Evolutionary conservation across 2,888 invertebrate genomes (phyloP).

Genomic region (Criorhina ranunculi): DNA sequence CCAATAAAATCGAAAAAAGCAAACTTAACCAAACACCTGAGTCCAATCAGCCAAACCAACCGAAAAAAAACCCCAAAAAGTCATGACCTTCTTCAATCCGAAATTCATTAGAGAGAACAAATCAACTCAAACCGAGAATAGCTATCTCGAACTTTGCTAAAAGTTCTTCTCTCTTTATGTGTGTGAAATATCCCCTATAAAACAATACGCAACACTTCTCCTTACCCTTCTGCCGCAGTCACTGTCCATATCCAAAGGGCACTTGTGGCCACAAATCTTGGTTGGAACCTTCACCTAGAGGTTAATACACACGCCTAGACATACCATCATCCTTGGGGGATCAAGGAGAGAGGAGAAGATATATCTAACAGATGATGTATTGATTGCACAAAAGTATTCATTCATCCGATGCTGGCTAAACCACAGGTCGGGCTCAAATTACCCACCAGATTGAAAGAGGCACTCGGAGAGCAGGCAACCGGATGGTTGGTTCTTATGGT

Average conservation of each 20-base stretch:
- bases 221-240: constrained; percentile 3
- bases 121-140: constrained; percentile 17
- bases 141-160: constrained; percentile 29
- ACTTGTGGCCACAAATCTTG: constrained; percentile 63
- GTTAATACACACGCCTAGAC: constrained; percentile 20
- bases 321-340: not conserved
- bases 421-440: constrained; percentile 61
- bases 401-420: constrained; percentile 41
- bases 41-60: not conserved
- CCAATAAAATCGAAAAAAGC: not conserved
- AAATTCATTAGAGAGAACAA: constrained; percentile 54
- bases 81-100: constrained; percentile 56
- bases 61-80: constrained; percentile 17
- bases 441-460: constrained; percentile 58
- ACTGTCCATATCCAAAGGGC: constrained; percentile 9
- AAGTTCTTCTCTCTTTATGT: constrained; percentile 29
- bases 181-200: constrained; percentile 27
- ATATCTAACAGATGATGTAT: constrained; percentile 64
- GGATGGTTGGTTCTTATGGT: constrained; percentile 14
- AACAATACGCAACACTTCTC: constrained; percentile 32
- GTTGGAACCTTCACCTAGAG: constrained; percentile 49
- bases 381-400: constrained; percentile 67
- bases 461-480: constrained; percentile 2
- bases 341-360: not conserved
- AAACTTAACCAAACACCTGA: constrained; percentile 21